Evolutionary conservation across 2,888 invertebrate species (phyloP).

Genomic region (Himalopsyche japonica): DNA sequence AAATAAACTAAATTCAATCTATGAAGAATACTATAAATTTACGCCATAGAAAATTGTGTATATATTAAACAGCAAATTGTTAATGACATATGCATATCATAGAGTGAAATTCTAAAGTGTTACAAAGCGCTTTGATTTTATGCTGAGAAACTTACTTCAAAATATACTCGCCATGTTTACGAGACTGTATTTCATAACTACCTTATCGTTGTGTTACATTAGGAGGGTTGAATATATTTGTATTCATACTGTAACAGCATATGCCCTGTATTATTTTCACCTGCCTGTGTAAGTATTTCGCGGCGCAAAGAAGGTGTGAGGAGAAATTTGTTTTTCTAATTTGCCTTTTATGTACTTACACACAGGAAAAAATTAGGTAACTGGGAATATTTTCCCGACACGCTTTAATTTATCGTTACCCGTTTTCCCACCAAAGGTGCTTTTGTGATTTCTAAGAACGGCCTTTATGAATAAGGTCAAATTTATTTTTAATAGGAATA

Average conservation of each 20-base stretch:
- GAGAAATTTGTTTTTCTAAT: neutral
- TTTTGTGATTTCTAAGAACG: neutral
- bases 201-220: neutral
- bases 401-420: neutral
- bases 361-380: neutral
- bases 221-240: constrained; percentile 4
- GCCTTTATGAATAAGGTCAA: neutral
- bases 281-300: neutral
- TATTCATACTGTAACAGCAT: constrained; percentile 8
- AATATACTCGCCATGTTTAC: neutral
- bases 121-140: neutral
- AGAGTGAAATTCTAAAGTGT: neutral
- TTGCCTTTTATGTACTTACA: neutral
- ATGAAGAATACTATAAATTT: too few relatives aligned
- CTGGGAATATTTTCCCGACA: neutral
- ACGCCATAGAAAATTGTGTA: too few relatives aligned
- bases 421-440: neutral
- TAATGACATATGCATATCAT: neutral
- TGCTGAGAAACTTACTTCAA: neutral
- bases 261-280: constrained; percentile 9
- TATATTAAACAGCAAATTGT: too few relatives aligned
- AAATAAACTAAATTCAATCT: too few relatives aligned
- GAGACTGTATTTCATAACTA: neutral
- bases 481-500: too few relatives aligned
- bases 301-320: neutral